Base-by-base conservation (phyloP, 1,140 invertebrate genomes). In the Frieseomelitta varia region DNA sequence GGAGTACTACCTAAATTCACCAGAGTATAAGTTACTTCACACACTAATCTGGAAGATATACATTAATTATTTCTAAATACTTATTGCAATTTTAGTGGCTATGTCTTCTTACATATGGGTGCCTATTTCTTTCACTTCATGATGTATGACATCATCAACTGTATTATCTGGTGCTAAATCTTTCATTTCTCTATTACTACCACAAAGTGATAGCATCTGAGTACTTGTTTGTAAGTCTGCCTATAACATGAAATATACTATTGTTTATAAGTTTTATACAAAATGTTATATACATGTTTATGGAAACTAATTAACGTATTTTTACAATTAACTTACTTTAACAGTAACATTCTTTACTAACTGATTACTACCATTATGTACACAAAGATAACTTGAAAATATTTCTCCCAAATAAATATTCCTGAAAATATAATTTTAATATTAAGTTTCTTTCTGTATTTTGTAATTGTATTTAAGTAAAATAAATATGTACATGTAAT, bases 111-210 rank as follows among this genome's bases (percentile, higher is more conserved):
- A 98, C 97, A 99, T 99, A 92, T 99, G 99, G 69, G 98, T 98
- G 55, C 99, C 99, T 90, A 99, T 97, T 96, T 99, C 99, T 95
- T 99, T 99, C 11, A 99, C 98, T 96, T 99, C 99, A 95, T 99
- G 98, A 93, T 98, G 97, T 92, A 99, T 99, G 27, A 99, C 97
- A 95, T 99, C 97, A 95, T 99, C 98, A 24, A 99, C 96, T 34
- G 98, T 99, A 91, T 97, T 96, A 91, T 98, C 97, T n/a, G 98
- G 97, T 79, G 96, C 95, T 51, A 99, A 95, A 92, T 97, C 96
- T 82, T 95, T 94, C 69, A 96, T 95, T 91, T 96, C 96, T 55
- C 96, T 94, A 87, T 96, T 96, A 87, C 96, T 95, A 84, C 96
- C 96, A 27, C 97, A 96, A 73, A 99, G 94, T 76, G 96, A 95